Evolutionary conservation across 2,797 vertebrate genomes (phyloP).

Genomic region (Eidolon dupreanum): DNA sequence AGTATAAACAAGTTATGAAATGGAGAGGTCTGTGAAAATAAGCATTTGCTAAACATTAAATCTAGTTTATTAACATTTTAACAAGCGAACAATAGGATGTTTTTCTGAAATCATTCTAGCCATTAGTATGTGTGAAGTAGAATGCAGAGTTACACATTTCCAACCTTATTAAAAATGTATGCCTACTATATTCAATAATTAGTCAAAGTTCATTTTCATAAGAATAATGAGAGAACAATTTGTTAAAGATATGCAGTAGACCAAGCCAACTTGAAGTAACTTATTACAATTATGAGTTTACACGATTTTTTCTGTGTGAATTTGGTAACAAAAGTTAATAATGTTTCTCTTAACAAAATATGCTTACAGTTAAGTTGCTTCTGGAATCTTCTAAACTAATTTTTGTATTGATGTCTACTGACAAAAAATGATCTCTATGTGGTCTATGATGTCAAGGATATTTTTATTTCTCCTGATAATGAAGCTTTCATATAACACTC

Average conservation of each 20-base stretch:
- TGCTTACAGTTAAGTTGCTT: neutral
- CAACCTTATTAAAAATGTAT: neutral
- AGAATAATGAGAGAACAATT: neutral
- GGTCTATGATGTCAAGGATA: neutral
- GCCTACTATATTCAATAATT: neutral
- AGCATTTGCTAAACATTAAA: neutral
- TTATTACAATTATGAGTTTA: neutral
- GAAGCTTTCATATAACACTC: neutral
- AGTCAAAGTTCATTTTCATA: neutral
- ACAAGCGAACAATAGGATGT: neutral
- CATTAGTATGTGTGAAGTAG: neutral
- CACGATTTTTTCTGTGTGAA: neutral
- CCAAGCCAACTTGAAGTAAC: neutral
- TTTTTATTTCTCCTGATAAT: neutral
- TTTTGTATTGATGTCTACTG: neutral
- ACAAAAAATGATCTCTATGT: neutral
- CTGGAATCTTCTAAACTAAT: slow-evolving; percentile 1
- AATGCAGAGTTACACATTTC: neutral
- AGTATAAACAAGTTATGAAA: slow-evolving; percentile 26
- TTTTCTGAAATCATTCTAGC: neutral
- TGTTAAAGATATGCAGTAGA: neutral
- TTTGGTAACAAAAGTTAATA: neutral
- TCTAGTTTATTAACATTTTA: neutral
- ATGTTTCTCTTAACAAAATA: slow-evolving; percentile 24
- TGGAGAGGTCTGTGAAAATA: neutral